A percentile compares a stretch with the other conserved stretches of the same genome.
phyloP scores from a whole-genome alignment of 2,797 vertebrate species.

The Otus scops region DNA sequence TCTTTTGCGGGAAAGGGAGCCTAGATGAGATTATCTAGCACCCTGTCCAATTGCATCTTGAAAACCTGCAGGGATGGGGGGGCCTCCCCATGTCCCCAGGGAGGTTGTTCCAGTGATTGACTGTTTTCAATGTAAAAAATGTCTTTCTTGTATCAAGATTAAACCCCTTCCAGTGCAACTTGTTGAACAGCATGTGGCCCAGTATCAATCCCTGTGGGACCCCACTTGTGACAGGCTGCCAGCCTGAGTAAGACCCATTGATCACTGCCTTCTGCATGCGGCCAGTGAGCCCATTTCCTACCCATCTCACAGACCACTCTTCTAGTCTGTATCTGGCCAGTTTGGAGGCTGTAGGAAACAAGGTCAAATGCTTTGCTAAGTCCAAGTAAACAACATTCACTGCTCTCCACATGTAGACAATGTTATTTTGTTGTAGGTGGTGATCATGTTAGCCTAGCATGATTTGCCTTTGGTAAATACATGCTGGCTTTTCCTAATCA shows the following conservation, averaged over 20 bases:
- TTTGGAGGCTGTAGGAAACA: background rate
- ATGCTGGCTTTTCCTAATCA: background rate
- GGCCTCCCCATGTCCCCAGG: background rate
- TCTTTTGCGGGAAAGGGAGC: background rate
- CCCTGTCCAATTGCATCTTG: background rate
- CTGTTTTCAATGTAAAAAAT: background rate
- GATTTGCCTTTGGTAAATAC: background rate
- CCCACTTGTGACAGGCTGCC: background rate
- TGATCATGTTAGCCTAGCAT: background rate
- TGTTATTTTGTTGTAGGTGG: background rate
- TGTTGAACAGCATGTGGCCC: rapidly evolving
- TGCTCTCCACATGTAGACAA: background rate
- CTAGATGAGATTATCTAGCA: background rate
- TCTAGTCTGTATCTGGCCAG: background rate
- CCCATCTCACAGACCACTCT: background rate
- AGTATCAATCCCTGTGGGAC: background rate
- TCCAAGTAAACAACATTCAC: background rate
- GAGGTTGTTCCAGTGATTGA: background rate
- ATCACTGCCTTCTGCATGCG: background rate
- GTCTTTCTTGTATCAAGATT: background rate
- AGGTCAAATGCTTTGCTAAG: background rate
- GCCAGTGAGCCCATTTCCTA: background rate
- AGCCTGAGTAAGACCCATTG: background rate
- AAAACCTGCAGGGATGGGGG: background rate
- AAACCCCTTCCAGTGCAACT: background rate